Percentiles rank a stretch among this genome's conserved stretches.
These are phyloP conservation scores for Helobdella robusta DNA, from an alignment of 2,888 invertebrate species.

Conservation along the genomic window DNA sequence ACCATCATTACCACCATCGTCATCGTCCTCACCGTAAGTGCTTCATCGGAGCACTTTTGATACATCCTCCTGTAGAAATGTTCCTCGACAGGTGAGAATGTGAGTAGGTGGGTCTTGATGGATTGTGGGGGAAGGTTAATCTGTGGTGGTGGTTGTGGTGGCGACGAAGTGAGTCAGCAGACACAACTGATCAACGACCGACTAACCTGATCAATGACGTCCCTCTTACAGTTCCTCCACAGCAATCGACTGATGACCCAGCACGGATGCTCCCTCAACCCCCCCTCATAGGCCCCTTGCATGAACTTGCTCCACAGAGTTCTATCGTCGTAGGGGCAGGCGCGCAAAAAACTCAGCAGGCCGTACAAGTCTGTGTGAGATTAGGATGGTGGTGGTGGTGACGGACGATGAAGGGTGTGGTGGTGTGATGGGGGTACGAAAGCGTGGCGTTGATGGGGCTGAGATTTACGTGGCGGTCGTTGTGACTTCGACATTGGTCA, in stretches of 20 bases:
- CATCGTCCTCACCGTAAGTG: constrained; percentile 37
- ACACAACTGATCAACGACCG: background rate
- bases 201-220: constrained; percentile 60
- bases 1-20: no score
- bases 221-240: constrained; percentile 64
- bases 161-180: background rate
- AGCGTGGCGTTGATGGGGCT: no score
- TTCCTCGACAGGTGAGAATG: constrained; percentile 64
- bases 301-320: constrained; percentile 52
- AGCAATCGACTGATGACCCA: constrained; percentile 55
- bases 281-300: background rate
- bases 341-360: constrained; percentile 57
- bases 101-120: constrained; percentile 56
- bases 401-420: no score
- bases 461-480: no score
- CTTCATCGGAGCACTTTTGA: constrained; percentile 39
- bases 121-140: constrained; percentile 59
- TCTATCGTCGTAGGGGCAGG: constrained; percentile 54
- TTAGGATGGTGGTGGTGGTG: no score
- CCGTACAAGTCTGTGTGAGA: constrained; percentile 56
- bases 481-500: no score
- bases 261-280: constrained; percentile 46
- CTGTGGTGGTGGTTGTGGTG: no score
- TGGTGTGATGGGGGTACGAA: no score
- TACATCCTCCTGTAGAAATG: constrained; percentile 57